Evolutionary conservation across 2,113 vertebrate species (phyloP).

Genomic region (Atrichornis clamosus): DNA sequence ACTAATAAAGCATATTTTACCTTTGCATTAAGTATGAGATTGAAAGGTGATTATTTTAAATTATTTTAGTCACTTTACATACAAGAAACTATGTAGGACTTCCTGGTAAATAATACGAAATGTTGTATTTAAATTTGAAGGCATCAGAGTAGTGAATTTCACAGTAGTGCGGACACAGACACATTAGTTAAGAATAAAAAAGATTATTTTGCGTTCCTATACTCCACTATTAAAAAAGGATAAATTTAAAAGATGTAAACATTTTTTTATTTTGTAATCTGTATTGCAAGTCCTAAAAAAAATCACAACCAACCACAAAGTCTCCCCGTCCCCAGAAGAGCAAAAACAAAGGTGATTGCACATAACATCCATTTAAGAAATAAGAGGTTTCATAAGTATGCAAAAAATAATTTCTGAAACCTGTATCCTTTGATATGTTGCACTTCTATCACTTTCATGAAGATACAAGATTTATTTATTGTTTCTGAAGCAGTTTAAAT

Average conservation of each 20-base stretch:
- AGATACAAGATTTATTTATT: neutral
- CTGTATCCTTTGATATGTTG: neutral
- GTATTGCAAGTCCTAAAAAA: neutral
- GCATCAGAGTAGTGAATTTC: neutral
- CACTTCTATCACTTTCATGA: neutral
- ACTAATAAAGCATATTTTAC: neutral
- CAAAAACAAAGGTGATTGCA: neutral
- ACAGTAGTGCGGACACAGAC: neutral
- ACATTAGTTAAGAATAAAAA: neutral
- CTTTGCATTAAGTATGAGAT: neutral
- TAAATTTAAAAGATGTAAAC: neutral
- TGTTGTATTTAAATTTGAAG: neutral
- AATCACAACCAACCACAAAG: neutral
- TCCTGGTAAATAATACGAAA: neutral
- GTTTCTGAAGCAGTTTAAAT: neutral
- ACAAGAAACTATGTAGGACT: neutral
- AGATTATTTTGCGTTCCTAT: neutral
- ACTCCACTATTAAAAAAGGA: neutral
- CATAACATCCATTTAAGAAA: neutral
- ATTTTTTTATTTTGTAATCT: neutral
- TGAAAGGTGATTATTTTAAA: neutral
- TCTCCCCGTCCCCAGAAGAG: neutral
- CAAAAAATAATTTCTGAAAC: neutral
- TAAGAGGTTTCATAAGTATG: neutral
- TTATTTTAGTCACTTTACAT: neutral